Conservation (phyloP, 1,140 invertebrate species). For the Tetragnatha versicolor region DNA sequence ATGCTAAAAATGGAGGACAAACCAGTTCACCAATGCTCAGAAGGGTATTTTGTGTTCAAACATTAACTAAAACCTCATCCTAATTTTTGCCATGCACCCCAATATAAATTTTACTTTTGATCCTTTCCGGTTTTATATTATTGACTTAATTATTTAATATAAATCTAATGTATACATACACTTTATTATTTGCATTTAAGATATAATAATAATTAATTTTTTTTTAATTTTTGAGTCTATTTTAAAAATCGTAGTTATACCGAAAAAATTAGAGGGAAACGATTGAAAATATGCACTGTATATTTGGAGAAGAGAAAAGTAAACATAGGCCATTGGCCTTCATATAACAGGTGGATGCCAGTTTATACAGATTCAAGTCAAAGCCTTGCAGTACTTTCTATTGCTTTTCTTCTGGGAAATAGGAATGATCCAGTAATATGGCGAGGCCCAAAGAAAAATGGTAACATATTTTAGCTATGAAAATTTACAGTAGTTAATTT, state of each 20-base stretch:
- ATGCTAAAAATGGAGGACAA: conserved; percentile 80
- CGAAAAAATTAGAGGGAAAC: too few species aligned
- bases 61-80: background rate
- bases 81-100: background rate
- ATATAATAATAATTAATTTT: too few species aligned
- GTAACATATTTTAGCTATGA: conserved; percentile 63
- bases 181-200: too few species aligned
- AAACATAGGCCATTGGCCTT: too few species aligned
- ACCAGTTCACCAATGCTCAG: conserved; percentile 81
- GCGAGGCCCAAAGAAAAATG: conserved; percentile 95
- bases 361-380: conserved; percentile 85
- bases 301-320: too few species aligned
- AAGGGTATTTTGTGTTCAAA: conserved; percentile 67
- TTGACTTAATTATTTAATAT: background rate
- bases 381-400: conserved; percentile 92
- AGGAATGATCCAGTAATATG: conserved; percentile 91
- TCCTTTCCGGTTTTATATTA: too few species aligned
- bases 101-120: conserved; percentile 3
- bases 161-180: background rate
- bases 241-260: too few species aligned
- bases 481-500: background rate
- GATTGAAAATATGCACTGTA: too few species aligned
- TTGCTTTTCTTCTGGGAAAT: conserved; percentile 86
- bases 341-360: conserved; percentile 83
- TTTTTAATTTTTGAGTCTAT: too few species aligned